These are phyloP conservation scores for Melanargia galathea DNA, from an alignment of 2,888 invertebrate genomes.

Conservation along the genomic window DNA sequence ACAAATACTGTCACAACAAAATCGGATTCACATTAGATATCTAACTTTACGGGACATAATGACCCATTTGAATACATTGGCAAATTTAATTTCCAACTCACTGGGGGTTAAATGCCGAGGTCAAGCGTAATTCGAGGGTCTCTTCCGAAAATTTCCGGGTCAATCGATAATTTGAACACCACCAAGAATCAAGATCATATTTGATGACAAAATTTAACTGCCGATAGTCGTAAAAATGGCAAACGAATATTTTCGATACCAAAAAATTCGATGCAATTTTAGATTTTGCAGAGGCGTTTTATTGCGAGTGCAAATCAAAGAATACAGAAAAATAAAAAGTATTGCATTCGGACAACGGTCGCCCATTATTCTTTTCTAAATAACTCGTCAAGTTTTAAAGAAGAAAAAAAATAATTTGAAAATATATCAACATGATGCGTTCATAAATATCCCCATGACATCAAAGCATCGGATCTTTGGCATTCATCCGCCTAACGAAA, in stretches of 20 bases:
- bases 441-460: conserved; percentile 58
- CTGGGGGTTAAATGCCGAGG: conserved; percentile 50
- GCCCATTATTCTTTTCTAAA: conserved; percentile 46
- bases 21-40: conserved; percentile 54
- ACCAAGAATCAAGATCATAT: conserved; percentile 3
- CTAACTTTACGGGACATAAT: conserved; percentile 54
- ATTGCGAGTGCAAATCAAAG: conserved; percentile 36
- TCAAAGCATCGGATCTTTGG: conserved; percentile 48
- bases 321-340: conserved; percentile 38
- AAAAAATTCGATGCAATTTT: conserved; percentile 28
- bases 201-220: conserved; percentile 10
- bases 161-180: conserved; percentile 36
- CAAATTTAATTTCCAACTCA: conserved; percentile 55
- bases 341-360: conserved; percentile 51
- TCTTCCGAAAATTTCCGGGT: conserved; percentile 41
- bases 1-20: conserved; percentile 54
- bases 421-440: conserved; percentile 51
- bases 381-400: conserved; percentile 54
- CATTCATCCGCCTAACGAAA: conserved; percentile 47
- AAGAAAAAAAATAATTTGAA: conserved; percentile 40
- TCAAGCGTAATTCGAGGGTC: conserved; percentile 12
- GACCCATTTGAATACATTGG: conserved; percentile 47
- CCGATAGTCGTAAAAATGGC: conserved; percentile 23
- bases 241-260: conserved; percentile 5
- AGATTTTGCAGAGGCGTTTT: conserved; percentile 38